Evolutionary conservation across 92 coral and sea anemone genomes (phyloP).

Genomic region (Epizoanthus illoricatus): DNA sequence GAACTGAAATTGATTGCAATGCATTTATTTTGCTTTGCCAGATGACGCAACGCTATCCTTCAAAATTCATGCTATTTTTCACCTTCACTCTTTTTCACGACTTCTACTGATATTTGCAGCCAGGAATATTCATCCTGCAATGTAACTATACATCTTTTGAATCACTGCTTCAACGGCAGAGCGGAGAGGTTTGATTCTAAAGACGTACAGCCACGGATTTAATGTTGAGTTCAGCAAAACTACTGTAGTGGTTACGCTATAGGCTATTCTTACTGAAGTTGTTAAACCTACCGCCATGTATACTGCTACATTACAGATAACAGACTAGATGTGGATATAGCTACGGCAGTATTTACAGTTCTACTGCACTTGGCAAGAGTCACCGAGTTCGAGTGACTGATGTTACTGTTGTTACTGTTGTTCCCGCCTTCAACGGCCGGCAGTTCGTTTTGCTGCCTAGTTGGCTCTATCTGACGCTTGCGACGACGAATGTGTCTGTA

Average conservation of each 20-base stretch:
- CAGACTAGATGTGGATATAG: background rate
- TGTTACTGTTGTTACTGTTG: background rate
- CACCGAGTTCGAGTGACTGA: background rate
- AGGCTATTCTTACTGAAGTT: background rate
- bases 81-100: no score
- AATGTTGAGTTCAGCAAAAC: background rate
- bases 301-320: background rate
- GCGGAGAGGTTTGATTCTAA: no score
- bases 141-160: background rate
- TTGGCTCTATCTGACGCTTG: background rate
- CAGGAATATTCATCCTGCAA: no score
- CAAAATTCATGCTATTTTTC: no score
- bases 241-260: background rate
- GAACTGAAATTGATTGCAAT: no score
- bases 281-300: background rate
- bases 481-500: background rate
- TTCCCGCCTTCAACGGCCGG: background rate
- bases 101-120: no score
- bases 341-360: background rate
- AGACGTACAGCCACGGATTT: no score
- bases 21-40: no score
- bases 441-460: background rate
- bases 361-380: background rate
- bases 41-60: no score
- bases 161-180: background rate